Evolutionary conservation across 2,888 invertebrate species (phyloP).

Genomic region (Allacma fusca): DNA sequence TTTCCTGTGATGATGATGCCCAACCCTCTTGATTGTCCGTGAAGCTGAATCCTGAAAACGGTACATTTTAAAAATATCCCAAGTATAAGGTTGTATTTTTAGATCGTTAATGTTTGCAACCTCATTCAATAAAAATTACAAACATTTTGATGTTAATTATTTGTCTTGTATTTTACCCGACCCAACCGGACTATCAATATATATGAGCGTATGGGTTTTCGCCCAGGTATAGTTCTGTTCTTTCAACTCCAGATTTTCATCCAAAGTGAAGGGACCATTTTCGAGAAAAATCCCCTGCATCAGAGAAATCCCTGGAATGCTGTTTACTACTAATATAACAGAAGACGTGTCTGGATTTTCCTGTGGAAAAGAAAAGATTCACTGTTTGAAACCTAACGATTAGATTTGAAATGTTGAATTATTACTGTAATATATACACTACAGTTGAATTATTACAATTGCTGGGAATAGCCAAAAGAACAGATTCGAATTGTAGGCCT

Average conservation of each 20-base stretch:
- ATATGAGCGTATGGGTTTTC: conserved; percentile 66
- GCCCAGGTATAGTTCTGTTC: not conserved
- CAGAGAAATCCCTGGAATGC: not conserved
- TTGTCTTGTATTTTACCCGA: conserved; percentile 70
- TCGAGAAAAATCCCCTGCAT: conserved; percentile 9
- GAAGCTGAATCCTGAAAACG: conserved; percentile 73
- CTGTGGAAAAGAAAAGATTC: not conserved
- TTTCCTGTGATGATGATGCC: not conserved
- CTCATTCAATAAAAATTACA: too few relatives aligned
- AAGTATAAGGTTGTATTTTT: too few relatives aligned
- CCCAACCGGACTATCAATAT: conserved; percentile 91
- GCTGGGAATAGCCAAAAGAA: conserved; percentile 18
- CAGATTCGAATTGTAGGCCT: not conserved
- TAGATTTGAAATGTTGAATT: not conserved
- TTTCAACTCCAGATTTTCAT: not conserved
- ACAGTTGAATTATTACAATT: not conserved
- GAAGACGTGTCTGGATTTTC: conserved; percentile 4
- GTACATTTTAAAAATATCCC: too few relatives aligned
- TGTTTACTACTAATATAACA: not conserved
- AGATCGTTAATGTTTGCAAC: too few relatives aligned
- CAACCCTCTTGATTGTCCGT: conserved; percentile 73
- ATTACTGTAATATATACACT: not conserved
- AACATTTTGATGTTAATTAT: too few relatives aligned
- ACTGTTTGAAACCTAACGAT: not conserved
- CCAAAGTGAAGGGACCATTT: not conserved